Evolutionary conservation across 2,888 invertebrate species (phyloP).

Genomic region (Cryptus armator): DNA sequence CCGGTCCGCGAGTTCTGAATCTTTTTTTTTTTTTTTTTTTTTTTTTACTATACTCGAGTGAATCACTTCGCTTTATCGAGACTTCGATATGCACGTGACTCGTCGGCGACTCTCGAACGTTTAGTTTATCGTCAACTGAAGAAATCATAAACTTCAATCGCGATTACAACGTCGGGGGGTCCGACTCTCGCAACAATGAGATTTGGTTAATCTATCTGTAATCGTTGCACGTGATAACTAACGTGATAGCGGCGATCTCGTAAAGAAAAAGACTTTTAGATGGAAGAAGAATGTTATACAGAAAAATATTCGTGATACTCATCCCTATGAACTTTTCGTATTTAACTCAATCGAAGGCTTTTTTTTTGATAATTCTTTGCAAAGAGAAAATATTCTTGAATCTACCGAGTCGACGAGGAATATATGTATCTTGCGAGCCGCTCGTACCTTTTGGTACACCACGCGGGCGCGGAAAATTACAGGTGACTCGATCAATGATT

Average conservation of each 20-base stretch:
- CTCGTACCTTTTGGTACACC: conserved; percentile 18
- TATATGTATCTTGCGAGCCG: not conserved
- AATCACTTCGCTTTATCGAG: conserved; percentile 18
- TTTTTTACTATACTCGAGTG: not conserved
- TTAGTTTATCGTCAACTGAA: not conserved
- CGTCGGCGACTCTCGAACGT: not conserved
- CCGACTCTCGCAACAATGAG: not conserved
- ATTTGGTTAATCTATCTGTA: not conserved
- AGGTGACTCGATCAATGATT: conserved; percentile 70
- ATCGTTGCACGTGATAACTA: not conserved
- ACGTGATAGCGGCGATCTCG: not conserved
- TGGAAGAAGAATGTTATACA: not conserved
- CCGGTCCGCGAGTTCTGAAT: not conserved
- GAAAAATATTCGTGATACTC: not conserved
- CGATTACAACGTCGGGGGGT: not conserved
- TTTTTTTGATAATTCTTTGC: too few species aligned
- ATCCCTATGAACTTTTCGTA: too few species aligned
- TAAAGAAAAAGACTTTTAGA: not conserved
- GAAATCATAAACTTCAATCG: not conserved
- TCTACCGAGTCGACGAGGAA: not conserved
- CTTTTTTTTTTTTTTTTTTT: not conserved
- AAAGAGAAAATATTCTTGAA: not conserved
- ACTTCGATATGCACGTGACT: conserved; percentile 14
- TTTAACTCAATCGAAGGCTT: too few species aligned
- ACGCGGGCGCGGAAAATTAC: conserved; percentile 69